These are phyloP conservation scores for Heteractis magnifica DNA, from an alignment of 92 coral and sea anemone species.

Conservation along the genomic window DNA sequence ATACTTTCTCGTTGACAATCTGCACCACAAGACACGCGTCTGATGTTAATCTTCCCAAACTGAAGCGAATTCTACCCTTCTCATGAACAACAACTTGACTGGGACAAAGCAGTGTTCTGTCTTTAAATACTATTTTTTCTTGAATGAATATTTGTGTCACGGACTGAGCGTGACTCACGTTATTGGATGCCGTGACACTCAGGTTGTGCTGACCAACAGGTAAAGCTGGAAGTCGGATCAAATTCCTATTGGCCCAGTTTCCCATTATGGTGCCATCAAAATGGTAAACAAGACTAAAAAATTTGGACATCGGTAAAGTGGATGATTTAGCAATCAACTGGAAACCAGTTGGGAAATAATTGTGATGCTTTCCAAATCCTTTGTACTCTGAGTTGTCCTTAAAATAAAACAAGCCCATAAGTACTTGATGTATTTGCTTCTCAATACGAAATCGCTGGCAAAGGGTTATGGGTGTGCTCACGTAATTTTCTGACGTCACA, in stretches of 20 bases:
- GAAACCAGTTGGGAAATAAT: constrained; percentile 43
- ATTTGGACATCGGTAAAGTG: not conserved
- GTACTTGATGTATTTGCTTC: constrained; percentile 29
- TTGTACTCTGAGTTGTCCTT: constrained; percentile 10
- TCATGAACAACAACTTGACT: constrained; percentile 43
- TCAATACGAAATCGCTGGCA: constrained; percentile 45
- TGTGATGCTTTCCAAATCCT: constrained; percentile 45
- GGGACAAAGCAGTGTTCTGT: constrained; percentile 34
- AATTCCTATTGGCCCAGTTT: not conserved
- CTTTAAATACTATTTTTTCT: constrained; percentile 23
- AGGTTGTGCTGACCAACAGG: constrained; percentile 27
- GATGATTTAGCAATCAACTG: constrained; percentile 38
- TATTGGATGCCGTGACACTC: constrained; percentile 38
- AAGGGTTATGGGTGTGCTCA: constrained; percentile 31
- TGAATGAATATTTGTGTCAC: constrained; percentile 34
- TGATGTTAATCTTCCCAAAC: constrained; percentile 40
- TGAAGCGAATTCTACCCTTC: constrained; percentile 34
- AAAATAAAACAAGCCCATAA: constrained; percentile 19
- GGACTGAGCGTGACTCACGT: constrained; percentile 37
- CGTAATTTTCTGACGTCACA: constrained; percentile 53
- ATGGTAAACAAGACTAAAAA: not conserved
- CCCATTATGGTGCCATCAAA: constrained; percentile 4
- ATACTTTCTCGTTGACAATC: constrained; percentile 44
- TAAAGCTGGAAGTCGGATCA: constrained; percentile 14
- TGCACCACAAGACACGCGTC: constrained; percentile 49